Base-by-base conservation (phyloP, 2,797 vertebrate genomes). In the Clarias pachynema region DNA sequence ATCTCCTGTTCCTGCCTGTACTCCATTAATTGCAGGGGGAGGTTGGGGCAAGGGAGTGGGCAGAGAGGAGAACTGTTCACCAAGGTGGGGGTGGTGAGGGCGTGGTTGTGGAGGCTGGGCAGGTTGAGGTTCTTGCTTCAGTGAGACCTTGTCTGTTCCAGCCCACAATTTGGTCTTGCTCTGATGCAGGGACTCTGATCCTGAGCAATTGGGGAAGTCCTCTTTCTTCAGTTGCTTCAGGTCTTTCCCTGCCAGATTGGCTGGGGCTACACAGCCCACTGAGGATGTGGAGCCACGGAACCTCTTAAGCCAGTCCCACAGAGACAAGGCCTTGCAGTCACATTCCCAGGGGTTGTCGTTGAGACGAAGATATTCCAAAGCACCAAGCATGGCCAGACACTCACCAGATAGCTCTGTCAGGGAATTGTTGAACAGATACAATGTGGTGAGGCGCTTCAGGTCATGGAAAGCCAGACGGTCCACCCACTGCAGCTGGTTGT, bases 271-370 rank as follows among this genome's bases (percentile, higher is more conserved):
- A 53, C 98, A 99, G 83, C 95, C 95, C 44, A 98, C 96, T 0
- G 94, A 93, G 0, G 98, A 99, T 10, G 97, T 98, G 24, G 98
- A 98, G 68, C 98, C 98, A 22, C 96, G 91, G 93, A 99, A 99
- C 81, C 96, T 93, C 86, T 96, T 97, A 85, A 99, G 93, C 98
- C 98, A 99, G 79, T 99, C 98, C 98, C 98, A 99, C 62, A 99
- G 95, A 0, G 97, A 97, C 88, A 95, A 93, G 0, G 96, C 96
- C 91, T 97, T 97, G 94, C 98, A 99, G 79, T 97, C 96, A 34
- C 98, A 99, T 89, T 96, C 95, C 98, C 98, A 99, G 0, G 98
- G 96, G 87, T 99, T 99, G 90, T 97, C 96, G 0, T 99, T 99
- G 91, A 99, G 97, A 87, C 98, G 97, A 85, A 99, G 96, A 89